phyloP scores from a whole-genome alignment of 2,888 invertebrate species.

The Oxyteleia sp. region DNA sequence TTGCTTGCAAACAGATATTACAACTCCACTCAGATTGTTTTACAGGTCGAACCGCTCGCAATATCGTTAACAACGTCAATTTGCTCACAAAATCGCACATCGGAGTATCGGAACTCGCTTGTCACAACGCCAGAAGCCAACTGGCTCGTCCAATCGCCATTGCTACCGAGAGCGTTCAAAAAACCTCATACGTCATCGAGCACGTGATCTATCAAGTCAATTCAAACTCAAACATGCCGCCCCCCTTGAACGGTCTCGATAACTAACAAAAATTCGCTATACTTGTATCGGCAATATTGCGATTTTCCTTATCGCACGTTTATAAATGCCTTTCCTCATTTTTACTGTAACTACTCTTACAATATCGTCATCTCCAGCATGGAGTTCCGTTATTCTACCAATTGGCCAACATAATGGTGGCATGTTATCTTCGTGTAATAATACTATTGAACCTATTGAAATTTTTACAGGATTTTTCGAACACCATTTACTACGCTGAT shows the following conservation, averaged over 20 bases:
- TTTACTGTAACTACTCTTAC: constrained; percentile 16
- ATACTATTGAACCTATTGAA: constrained; percentile 17
- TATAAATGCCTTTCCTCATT: constrained; percentile 13
- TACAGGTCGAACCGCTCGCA: too few relatives aligned
- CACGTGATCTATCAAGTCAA: too few relatives aligned
- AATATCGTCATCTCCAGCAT: constrained; percentile 17
- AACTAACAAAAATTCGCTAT: neutral
- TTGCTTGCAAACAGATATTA: too few relatives aligned
- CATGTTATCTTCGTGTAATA: constrained; percentile 14
- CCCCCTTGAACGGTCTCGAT: constrained; percentile 16
- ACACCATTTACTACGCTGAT: neutral
- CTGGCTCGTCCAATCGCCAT: too few relatives aligned
- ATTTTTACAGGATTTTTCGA: constrained; percentile 8
- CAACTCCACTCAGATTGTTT: too few relatives aligned
- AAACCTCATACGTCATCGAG: too few relatives aligned
- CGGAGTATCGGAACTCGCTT: too few relatives aligned
- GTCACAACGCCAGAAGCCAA: too few relatives aligned
- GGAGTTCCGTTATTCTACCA: constrained; percentile 1
- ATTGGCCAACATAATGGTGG: constrained; percentile 21
- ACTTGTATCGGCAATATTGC: neutral
- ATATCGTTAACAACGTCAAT: too few relatives aligned
- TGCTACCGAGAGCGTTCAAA: too few relatives aligned
- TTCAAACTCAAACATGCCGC: constrained; percentile 8
- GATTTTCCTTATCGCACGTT: constrained; percentile 21
- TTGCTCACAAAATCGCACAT: too few relatives aligned